Evolutionary conservation across 2,113 vertebrate species (phyloP), one percentile per base, ranked within the genome.

Genomic region (Rhipidura dahli): DNA sequence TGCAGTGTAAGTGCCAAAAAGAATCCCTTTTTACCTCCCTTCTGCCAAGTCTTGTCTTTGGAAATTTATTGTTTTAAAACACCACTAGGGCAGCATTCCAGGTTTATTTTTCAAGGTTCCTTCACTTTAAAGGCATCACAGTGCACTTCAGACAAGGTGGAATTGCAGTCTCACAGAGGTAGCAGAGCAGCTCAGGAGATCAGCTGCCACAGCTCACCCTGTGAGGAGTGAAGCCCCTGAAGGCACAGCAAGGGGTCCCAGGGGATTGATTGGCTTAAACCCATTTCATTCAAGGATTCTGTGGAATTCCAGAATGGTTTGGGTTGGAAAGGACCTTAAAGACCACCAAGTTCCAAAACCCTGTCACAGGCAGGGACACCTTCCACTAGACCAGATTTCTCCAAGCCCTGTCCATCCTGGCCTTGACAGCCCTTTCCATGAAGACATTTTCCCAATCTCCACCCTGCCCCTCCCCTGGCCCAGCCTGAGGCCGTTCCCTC

Each of bases 381-480:
- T 53, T 53, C 18, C 10, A 15, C 27, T 23, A 7, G 63, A 37
- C 3, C 54, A 39, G 54, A 33, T 8, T 23, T 23, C 18, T 45
- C 54, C 28, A 45, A 69, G 47, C 39, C 26, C 31, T 71, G 47
- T 31, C 27, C 39, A 63, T 17, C 68, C 68, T 31, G 31, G 26
- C 26, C 31, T 44, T 44, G 37, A 21, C 16, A 53, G 56, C 39
- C 37, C 21, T 45, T 61, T 26, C 79, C 47, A 30, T 16, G 13
- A 44, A 31, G 31, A 13, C 35, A 44, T 26, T 51, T 53, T 37
- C 45, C 47, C n/a, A n/a, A n/a, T n/a, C n/a, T n/a, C n/a, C n/a
- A n/a, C n/a, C n/a, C n/a, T n/a, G n/a, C n/a, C n/a, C 1, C 0
- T 70, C 9, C 53, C 37, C 12, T 33, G 2, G 37, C 10, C 44